Base-by-base conservation (phyloP, 2,113 vertebrate genomes). In the Pardalotus punctatus region DNA sequence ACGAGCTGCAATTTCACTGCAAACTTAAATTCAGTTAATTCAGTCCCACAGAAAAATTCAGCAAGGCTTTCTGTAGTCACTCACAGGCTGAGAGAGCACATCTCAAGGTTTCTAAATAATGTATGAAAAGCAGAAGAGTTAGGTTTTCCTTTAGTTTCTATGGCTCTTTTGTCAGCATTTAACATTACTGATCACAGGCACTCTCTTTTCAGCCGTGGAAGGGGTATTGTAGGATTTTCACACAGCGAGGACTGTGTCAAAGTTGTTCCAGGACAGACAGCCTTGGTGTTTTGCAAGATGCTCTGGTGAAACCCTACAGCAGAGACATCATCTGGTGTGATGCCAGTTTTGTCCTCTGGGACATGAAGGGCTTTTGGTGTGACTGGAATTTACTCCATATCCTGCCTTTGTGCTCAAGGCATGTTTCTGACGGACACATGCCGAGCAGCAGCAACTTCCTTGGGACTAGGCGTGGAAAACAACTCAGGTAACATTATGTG, bases 81-180 rank as follows among this genome's bases (percentile, higher is more conserved):
- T 85, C n/a, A 17, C 27, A 72, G 78, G 45, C 74, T 87, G 81
- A 82, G 38, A 54, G 28, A 79, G 56, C 50, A 54, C 50, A 57
- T 80, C 70, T 91, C 47, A 87, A 66, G 8, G 29, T 72, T 93
- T 36, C 31, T 88, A 90, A 91, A 96, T 86, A 87, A 94, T 90
- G 48, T 71, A 90, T 92, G 93, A 70, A 95, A 92, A 93, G 35
- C 47, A 80, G 70, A 82, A 80, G 17, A 70, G 38, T 79, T 81
- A 85, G 16, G 33, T 72, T 92, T 79, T 16, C 42, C 40, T 93
- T 90, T 62, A 31, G 29, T 88, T 90, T 90, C 66, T 58, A 6
- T 27, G 29, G 45, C 13, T 70, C 14, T 90, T 86, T 60, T 90
- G 67, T 78, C 66, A 86, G 79, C 35, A 56, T 80, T 90, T 93